Evolutionary conservation across 1,140 invertebrate genomes (phyloP), one percentile per base, ranked within the genome.

Genomic region (Drosophila kepulauana): DNA sequence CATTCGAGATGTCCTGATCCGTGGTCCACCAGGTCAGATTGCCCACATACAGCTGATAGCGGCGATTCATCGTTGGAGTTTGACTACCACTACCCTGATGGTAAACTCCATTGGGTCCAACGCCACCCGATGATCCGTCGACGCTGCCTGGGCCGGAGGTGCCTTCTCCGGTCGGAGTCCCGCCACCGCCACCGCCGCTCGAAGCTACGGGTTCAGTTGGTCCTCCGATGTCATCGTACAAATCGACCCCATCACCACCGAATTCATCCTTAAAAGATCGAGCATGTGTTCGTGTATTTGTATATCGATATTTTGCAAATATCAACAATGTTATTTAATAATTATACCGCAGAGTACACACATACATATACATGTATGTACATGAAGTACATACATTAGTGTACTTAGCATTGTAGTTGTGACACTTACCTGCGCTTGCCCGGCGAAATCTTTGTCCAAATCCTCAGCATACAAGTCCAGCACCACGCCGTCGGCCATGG

Each of bases 21-120:
- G 98, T 99, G 45, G 98, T 99, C 98, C 98, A 99, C 96, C 96
- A 97, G 84, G 96, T 99, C 52, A 99, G 94, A 94, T 99, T 99
- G 82, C 98, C 98, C 88, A 99, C 96, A 94, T 99, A 99, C 10
- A 98, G 94, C 93, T 98, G 97, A 92, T 97, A 97, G 86, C 97
- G 94, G 80, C 97, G 94, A 38, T 95, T 95, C 92, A 95, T 95
- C 89, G 95, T 95, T 45, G 95, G 94, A 72, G 94, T 94, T 87
- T 95, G 95, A 91, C 95, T 96, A 93, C 96, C 95, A 54, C 94
- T 94, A 74, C 95, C 95, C 87, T 96, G 96, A 54, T 94, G 93
- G 79, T 95, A 94, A 81, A 94, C 95, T 75, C 95, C 95, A 94
- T 96, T 96, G 11, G 85, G 75, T 70, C 85, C 84, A 28, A 72